phyloP scores from a whole-genome alignment of 2,888 invertebrate genomes.

The Chouioia cunea region DNA sequence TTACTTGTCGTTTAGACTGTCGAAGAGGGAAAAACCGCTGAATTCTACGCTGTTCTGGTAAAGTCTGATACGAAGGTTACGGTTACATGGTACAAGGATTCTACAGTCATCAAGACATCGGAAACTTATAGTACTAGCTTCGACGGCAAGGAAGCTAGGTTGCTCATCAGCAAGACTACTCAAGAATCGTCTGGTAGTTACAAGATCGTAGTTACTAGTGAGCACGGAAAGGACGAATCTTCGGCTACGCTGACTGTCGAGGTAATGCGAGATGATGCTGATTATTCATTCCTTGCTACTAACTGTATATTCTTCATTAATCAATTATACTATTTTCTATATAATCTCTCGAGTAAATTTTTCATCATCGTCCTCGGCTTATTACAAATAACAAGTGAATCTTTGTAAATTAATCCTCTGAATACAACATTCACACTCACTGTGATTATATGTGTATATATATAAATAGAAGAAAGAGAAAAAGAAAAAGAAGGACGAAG shows the following conservation, averaged over 20 bases:
- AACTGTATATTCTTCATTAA: constrained; percentile 2
- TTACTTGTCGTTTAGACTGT: constrained; percentile 74
- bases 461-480: constrained; percentile 44
- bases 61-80: constrained; percentile 83
- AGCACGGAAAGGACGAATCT: constrained; percentile 90
- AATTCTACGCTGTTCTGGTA: constrained; percentile 82
- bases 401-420: too few species aligned
- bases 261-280: constrained; percentile 52
- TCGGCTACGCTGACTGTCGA: constrained; percentile 86
- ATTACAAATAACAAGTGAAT: neutral
- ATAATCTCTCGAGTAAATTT: neutral
- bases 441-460: neutral
- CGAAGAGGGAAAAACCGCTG: constrained; percentile 81
- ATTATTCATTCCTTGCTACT: neutral
- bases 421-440: neutral
- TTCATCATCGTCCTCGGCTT: constrained; percentile 9
- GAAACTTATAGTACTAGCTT: constrained; percentile 84
- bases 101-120: constrained; percentile 81
- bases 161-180: constrained; percentile 83
- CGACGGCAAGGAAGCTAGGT: constrained; percentile 84
- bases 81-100: constrained; percentile 86
- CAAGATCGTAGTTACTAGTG: constrained; percentile 89
- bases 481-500: constrained; percentile 64
- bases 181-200: constrained; percentile 84
- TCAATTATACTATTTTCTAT: neutral